Evolutionary conservation across 23 tunicate genomes (phyloP), one percentile per base, ranked within the genome.

Genomic region (Halocynthia roretzi): DNA sequence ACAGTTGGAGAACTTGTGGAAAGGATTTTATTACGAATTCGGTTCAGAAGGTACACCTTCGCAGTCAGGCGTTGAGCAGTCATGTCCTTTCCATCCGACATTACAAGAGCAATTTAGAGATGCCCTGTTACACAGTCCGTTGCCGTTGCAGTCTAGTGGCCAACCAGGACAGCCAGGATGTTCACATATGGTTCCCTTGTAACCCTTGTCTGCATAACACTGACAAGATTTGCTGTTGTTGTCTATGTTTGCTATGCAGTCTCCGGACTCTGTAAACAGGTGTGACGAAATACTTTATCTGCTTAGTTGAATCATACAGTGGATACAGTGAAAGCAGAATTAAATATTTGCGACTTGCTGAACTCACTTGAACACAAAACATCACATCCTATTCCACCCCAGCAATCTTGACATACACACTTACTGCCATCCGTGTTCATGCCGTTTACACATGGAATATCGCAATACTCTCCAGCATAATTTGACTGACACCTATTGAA

Each of bases 51-150:
- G 12, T 5, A 11, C 40, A 76, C 80, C 80, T 21, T 18, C 8
- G 22, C 80, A 76, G 67, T 76, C 80, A 10, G 80, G 80, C 11
- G 61, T 18, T 17, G 60, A 68, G 68, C 80, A 76, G 22, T 67
- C 80, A 19, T 58, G 68, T 17, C 80, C 80, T 68, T 76, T 76
- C 80, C 80, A 76, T 20, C 80, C 80, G 49, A 68, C 2, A 56
- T 54, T 31, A 19, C 80, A 76, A 50, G 60, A 51, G 22, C 80
- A 76, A 11, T 54, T 17, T 21, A 17, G 60, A 52, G 21, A 50
- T 8, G 62, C 80, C 17, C 60, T 52, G 50, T 76, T 76, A 5
- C 80, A 76, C 17, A 58, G 52, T 17, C 80, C 80, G 49, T 76
- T 67, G 20, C 80, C 80, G 9, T 67, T 6, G 51, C 80, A 76